Base-by-base conservation (phyloP, 2,797 vertebrate species). In the Netta rufina region DNA sequence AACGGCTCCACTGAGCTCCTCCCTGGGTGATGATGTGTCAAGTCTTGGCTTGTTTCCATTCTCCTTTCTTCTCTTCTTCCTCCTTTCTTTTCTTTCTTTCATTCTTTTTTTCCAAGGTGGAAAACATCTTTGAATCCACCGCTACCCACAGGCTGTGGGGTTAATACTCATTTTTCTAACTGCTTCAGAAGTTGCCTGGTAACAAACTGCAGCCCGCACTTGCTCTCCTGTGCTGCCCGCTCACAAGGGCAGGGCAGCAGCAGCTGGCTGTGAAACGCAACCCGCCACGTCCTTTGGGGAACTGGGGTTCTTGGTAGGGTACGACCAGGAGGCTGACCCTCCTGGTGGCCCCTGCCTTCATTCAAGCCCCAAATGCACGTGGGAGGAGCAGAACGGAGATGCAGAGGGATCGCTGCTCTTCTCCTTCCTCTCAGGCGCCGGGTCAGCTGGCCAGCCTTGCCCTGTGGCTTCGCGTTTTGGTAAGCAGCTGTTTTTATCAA, bases 201-300 rank as follows among this genome's bases (percentile, higher is more conserved):
- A 72, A 69, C 3, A 41, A 78, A 53, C 62, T 39, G 70, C 79
- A 85, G 80, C 85, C 84, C 51, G 54, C 27, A 16, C 32, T 14
- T 13, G 64, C 64, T 64, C 69, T 60, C 2, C 1, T 16, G 45
- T 67, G 39, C 13, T 38, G 24, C 58, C 27, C 15, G 25, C 56
- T 53, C 58, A 28, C 38, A 74, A 60, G n/a, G 3, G 10, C 45
- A 61, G 53, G 13, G 60, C 8, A n/a, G 58, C n/a, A 10, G 70
- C 17, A 4, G 8, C 62, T 18, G 7, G 32, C 16, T 9, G 3
- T 1, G 5, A 53, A 70, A 41, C 0, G 0, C 57, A 10, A 27
- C 41, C 58, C 4, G 0, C 4, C 2, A 0, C 0, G 1, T 36
- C 67, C 58, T 6, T 53, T 1, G 0, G 36, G 57, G 53, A 33